phyloP scores from a whole-genome alignment of 53 echinoderm and acorn worm species.

The Paracentrotus lividus region DNA sequence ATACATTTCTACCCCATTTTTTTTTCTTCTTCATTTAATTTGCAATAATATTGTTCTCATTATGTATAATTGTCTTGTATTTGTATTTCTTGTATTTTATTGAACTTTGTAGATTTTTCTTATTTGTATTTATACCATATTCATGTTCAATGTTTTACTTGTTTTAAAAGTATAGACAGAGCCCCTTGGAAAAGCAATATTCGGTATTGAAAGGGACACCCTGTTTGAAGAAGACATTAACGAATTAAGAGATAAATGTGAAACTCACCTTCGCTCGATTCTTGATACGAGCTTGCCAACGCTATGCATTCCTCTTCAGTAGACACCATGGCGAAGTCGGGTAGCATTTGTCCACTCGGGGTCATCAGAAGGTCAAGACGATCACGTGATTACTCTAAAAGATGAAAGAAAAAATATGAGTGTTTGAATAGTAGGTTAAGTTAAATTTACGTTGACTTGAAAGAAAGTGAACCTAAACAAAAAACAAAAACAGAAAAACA shows the following conservation, averaged over 20 bases:
- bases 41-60: no score
- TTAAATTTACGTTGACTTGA: neutral
- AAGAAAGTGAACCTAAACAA: neutral
- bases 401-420: neutral
- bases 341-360: neutral
- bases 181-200: no score
- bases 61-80: no score
- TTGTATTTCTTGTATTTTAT: no score
- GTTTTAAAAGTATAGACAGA: no score
- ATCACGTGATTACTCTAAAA: neutral
- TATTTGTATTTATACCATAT: no score
- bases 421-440: neutral
- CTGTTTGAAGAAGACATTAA: no score
- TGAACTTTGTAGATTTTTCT: no score
- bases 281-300: conserved; percentile 33
- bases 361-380: neutral
- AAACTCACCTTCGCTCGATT: conserved; percentile 25
- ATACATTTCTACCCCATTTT: no score
- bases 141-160: no score
- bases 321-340: conserved; percentile 35
- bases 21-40: no score
- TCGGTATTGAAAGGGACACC: no score
- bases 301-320: neutral
- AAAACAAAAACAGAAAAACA: neutral
- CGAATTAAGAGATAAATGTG: neutral